These are phyloP conservation scores for Falco concolor DNA, from an alignment of 2,797 vertebrate genomes.

Conservation along the genomic window DNA sequence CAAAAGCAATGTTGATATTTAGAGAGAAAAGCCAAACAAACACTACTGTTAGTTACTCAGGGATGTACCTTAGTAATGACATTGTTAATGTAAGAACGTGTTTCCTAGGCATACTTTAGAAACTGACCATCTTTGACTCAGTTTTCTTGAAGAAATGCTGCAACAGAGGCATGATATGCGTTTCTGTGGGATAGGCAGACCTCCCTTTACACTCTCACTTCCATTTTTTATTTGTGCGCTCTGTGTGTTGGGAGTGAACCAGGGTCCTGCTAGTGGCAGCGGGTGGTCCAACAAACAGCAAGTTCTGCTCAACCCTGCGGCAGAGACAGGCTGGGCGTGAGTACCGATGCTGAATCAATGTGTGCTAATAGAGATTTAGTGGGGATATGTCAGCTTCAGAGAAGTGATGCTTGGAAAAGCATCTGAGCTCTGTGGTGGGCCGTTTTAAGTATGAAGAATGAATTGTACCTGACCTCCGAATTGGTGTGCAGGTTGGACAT, in stretches of 20 bases:
- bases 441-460: neutral
- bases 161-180: neutral
- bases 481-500: neutral
- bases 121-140: neutral
- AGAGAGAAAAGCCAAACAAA: neutral
- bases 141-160: neutral
- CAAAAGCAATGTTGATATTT: neutral
- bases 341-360: neutral
- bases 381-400: neutral
- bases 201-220: neutral
- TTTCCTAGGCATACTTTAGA: neutral
- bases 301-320: neutral
- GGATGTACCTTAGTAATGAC: neutral
- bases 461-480: conserved; percentile 14
- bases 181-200: neutral
- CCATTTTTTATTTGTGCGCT: neutral
- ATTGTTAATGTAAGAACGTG: neutral
- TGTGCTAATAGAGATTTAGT: neutral
- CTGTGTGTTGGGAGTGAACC: neutral
- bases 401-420: neutral
- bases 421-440: neutral
- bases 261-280: neutral
- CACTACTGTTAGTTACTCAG: neutral
- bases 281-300: neutral
- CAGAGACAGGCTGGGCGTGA: neutral